Evolutionary conservation across 2,797 vertebrate species (phyloP).

Genomic region (Coreius guichenoti): DNA sequence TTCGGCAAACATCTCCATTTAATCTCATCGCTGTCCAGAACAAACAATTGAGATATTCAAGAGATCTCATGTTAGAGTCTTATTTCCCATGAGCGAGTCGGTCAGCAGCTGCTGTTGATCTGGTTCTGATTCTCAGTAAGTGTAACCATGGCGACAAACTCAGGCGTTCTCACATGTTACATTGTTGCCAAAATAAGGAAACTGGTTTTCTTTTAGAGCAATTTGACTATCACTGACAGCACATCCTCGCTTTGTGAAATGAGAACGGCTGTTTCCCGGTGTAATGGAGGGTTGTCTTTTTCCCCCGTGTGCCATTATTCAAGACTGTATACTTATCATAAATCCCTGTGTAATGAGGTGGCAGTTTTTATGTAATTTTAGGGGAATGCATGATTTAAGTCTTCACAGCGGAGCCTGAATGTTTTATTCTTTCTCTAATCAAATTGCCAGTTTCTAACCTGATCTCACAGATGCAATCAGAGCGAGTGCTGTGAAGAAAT

Average conservation of each 20-base stretch:
- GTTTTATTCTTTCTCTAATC: conserved; percentile 4
- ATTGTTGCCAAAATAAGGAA: conserved; percentile 9
- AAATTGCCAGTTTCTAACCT: neutral
- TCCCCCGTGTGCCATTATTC: neutral
- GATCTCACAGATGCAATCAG: neutral
- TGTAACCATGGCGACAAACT: neutral
- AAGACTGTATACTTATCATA: neutral
- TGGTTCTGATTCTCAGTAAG: neutral
- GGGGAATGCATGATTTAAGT: neutral
- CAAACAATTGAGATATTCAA: neutral
- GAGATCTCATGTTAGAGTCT: neutral
- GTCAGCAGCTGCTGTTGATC: neutral
- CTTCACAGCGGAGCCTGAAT: neutral
- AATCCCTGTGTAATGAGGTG: neutral
- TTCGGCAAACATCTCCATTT: too few relatives aligned
- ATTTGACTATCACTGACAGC: neutral
- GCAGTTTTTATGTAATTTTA: neutral
- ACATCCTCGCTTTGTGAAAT: neutral
- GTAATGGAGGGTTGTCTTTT: conserved; percentile 5
- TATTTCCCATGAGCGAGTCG: neutral
- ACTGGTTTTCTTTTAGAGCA: neutral
- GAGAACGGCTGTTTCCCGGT: neutral
- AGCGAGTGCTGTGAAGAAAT: neutral
- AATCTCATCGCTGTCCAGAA: neutral
- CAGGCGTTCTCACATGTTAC: neutral